Percentiles rank a stretch among this genome's conserved stretches.
phyloP scores from a whole-genome alignment of 1,140 invertebrate genomes.

The Papilio polyxenes region DNA sequence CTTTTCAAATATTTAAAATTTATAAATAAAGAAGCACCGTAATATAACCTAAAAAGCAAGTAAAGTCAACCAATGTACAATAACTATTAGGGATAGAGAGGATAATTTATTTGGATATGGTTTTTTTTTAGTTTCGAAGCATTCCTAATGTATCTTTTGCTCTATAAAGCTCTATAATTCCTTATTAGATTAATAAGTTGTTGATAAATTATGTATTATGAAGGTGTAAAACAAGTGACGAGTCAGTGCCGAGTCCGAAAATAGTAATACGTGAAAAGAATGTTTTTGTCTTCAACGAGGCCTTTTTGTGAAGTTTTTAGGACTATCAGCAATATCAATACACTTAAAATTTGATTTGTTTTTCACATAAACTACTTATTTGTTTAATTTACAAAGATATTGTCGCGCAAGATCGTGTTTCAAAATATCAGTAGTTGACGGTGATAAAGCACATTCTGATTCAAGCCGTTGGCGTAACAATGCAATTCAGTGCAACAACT shows the following conservation, averaged over 20 bases:
- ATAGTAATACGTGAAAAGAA: too few species aligned
- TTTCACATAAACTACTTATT: background rate
- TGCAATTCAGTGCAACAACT: conserved; percentile 23
- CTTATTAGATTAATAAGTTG: too few species aligned
- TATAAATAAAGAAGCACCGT: background rate
- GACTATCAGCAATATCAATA: background rate
- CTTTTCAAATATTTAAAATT: background rate
- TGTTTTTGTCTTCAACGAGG: too few species aligned
- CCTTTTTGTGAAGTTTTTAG: background rate
- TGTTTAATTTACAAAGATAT: background rate
- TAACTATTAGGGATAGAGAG: too few species aligned
- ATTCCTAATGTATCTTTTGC: too few species aligned
- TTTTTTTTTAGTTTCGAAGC: too few species aligned
- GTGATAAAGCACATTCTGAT: conserved; percentile 9
- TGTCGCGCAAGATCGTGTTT: background rate
- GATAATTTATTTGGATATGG: too few species aligned
- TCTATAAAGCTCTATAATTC: too few species aligned
- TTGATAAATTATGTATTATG: too few species aligned
- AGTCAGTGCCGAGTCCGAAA: too few species aligned
- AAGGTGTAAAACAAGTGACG: too few species aligned
- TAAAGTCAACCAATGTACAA: too few species aligned
- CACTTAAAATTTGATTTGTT: background rate
- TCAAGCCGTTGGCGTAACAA: conserved; percentile 18
- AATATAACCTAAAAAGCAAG: background rate
- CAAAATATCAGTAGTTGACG: background rate